These are phyloP conservation scores for Sebastes trivittatus DNA, from an alignment of 2,797 vertebrate species.

Conservation along the genomic window DNA sequence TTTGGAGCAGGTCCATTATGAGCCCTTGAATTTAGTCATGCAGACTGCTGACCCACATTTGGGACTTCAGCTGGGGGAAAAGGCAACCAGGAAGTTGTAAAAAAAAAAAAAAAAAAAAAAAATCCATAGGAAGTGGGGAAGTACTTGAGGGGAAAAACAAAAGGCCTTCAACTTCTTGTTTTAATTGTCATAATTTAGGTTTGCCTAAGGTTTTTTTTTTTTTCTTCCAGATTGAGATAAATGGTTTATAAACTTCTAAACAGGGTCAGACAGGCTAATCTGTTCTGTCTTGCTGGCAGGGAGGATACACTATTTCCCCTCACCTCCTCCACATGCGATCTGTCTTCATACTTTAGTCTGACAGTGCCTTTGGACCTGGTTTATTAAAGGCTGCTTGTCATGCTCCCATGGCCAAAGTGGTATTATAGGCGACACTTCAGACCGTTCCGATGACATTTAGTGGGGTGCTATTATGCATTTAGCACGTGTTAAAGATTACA, in stretches of 20 bases:
- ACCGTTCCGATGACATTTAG: constrained; percentile 1
- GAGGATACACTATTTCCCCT: constrained; percentile 17
- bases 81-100: constrained; percentile 63
- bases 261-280: constrained; percentile 56
- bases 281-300: constrained; percentile 13
- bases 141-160: constrained; percentile 41
- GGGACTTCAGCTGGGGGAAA: constrained; percentile 50
- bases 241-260: constrained; percentile 25
- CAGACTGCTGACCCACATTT: constrained; percentile 74
- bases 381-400: background rate
- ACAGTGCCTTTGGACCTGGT: background rate
- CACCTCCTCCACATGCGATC: constrained; percentile 5
- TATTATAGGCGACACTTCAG: constrained; percentile 11
- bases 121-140: constrained; percentile 63
- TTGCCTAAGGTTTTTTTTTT: background rate
- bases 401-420: background rate
- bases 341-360: background rate
- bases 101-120: background rate
- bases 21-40: constrained; percentile 68
- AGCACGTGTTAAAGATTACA: constrained; percentile 68
- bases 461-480: constrained; percentile 28
- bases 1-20: constrained; percentile 31
- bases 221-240: constrained; percentile 5
- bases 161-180: constrained; percentile 34
- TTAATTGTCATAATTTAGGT: constrained; percentile 10